A percentile compares a stretch with the other conserved stretches of the same genome.
Evolutionary conservation across 2,113 vertebrate genomes (phyloP).

Genomic region (Neomonachus schauinslandi): DNA sequence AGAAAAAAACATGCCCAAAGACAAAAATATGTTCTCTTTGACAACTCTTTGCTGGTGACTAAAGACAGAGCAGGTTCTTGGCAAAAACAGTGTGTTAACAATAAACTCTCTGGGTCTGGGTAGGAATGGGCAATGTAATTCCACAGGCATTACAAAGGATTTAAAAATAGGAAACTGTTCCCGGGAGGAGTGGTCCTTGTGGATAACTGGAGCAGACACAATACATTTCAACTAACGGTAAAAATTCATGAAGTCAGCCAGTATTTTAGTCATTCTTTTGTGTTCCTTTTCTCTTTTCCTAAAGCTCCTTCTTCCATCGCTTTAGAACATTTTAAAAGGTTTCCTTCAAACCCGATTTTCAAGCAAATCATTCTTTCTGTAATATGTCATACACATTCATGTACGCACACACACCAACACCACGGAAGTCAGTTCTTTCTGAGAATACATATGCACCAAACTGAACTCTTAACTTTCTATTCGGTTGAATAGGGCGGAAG

Average conservation of each 20-base stretch:
- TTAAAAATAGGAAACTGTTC: constrained; percentile 83
- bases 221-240: constrained; percentile 63
- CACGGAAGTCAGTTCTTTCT: not conserved
- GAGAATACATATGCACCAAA: not conserved
- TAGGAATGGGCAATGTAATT: constrained; percentile 70
- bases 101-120: constrained; percentile 53
- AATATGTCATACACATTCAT: not conserved
- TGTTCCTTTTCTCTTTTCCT: constrained; percentile 58
- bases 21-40: not conserved
- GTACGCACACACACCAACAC: not conserved
- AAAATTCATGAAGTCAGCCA: constrained; percentile 72
- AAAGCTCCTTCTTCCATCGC: constrained; percentile 66
- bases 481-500: not conserved
- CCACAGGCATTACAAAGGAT: constrained; percentile 72
- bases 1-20: not conserved
- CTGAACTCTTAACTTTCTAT: not conserved
- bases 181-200: constrained; percentile 70
- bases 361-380: constrained; percentile 11
- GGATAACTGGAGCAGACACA: constrained; percentile 74
- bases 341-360: constrained; percentile 46
- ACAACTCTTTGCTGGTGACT: constrained; percentile 15
- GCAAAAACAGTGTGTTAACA: constrained; percentile 50
- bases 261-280: constrained; percentile 67
- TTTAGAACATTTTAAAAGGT: constrained; percentile 1
- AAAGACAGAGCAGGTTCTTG: constrained; percentile 35